Conservation (phyloP, 2,113 vertebrate species). For the Orcinus orca region DNA sequence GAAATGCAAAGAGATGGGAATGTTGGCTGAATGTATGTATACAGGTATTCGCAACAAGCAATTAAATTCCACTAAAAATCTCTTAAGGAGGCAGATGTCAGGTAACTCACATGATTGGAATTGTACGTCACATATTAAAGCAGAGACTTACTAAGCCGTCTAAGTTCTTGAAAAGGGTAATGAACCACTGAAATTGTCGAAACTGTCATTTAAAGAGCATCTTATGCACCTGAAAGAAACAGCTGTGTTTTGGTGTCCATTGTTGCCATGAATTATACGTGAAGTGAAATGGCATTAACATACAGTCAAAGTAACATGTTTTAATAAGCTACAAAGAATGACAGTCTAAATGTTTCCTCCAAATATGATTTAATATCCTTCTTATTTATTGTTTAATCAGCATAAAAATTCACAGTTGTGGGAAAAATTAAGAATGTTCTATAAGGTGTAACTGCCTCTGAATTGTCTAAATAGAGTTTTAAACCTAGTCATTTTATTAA, state of each 20-base stretch:
- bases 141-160: not conserved
- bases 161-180: not conserved
- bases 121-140: not conserved
- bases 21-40: constrained; percentile 99
- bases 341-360: not conserved
- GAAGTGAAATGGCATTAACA: not conserved
- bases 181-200: not conserved
- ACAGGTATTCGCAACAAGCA: constrained; percentile 80
- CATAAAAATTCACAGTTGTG: not conserved
- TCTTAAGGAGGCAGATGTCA: constrained; percentile 51
- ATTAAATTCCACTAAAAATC: constrained; percentile 30
- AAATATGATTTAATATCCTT: constrained; percentile 31
- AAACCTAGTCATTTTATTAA: constrained; percentile 68
- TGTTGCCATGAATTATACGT: not conserved
- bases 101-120: constrained; percentile 23
- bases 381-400: constrained; percentile 48
- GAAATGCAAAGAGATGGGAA: constrained; percentile 98
- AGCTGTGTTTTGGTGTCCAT: not conserved
- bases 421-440: not conserved
- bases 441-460: constrained; percentile 31
- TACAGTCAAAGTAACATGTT: not conserved
- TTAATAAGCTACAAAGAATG: not conserved
- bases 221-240: not conserved
- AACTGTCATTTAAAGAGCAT: not conserved
- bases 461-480: constrained; percentile 69